phyloP scores from a whole-genome alignment of 2,113 vertebrate species.

The Chaetura pelagica region DNA sequence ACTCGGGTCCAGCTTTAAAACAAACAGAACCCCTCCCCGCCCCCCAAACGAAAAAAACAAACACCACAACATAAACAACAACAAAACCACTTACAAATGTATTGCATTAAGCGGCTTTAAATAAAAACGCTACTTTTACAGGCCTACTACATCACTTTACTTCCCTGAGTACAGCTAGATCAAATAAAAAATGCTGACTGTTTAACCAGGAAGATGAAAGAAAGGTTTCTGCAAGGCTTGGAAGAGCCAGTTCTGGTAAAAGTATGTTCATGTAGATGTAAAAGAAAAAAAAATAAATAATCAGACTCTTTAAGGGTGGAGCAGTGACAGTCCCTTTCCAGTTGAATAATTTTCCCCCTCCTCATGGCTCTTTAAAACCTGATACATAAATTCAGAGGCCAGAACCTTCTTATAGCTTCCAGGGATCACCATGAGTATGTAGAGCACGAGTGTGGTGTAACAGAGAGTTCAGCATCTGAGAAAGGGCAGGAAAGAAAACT shows the following conservation, averaged over 20 bases:
- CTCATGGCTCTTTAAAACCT: not conserved
- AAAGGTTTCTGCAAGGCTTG: not conserved
- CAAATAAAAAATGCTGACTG: not conserved
- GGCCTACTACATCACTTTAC: not conserved
- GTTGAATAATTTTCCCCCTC: not conserved
- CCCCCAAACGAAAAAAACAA: not conserved
- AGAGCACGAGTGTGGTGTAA: accelerated
- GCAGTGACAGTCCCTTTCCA: not conserved
- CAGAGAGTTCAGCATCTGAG: not conserved
- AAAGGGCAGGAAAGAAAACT: not conserved
- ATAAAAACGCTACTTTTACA: not conserved
- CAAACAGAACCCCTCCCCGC: not conserved
- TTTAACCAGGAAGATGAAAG: not conserved
- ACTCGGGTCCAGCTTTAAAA: not conserved
- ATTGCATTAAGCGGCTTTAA: not conserved
- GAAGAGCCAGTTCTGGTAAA: not conserved
- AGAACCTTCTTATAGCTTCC: not conserved
- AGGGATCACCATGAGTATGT: not conserved
- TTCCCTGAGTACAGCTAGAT: not conserved
- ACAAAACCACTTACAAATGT: not conserved
- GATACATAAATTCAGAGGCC: not conserved
- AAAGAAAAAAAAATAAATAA: not conserved
- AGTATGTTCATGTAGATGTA: not conserved
- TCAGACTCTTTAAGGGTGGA: not conserved
- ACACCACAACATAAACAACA: not conserved